Evolutionary conservation across 2,888 invertebrate species (phyloP).

Genomic region (Empis stercorea): DNA sequence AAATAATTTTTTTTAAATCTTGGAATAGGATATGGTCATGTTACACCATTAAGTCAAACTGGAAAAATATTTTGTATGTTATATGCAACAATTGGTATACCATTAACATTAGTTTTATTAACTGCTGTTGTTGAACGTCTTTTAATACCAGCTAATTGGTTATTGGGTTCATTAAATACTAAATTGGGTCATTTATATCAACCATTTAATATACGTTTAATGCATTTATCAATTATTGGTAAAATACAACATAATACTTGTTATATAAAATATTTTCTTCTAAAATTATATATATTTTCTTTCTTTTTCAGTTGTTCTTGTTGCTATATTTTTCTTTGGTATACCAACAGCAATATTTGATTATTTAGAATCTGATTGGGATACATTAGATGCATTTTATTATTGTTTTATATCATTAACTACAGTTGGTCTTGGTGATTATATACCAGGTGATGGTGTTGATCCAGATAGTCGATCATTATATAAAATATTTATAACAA

Average conservation of each 20-base stretch:
- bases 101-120: slow-evolving; percentile 69
- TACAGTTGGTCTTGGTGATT: slow-evolving; percentile 80
- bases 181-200: slow-evolving; percentile 58
- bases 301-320: slow-evolving; percentile 40
- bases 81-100: slow-evolving; percentile 75
- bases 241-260: slow-evolving; percentile 6
- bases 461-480: slow-evolving; percentile 62
- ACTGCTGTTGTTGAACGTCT: slow-evolving; percentile 72
- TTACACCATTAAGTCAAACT: slow-evolving; percentile 70
- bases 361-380: slow-evolving; percentile 66
- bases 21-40: slow-evolving; percentile 83
- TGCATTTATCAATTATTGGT: slow-evolving; percentile 61
- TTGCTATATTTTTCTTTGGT: slow-evolving; percentile 52
- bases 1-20: slow-evolving; percentile 9
- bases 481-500: slow-evolving; percentile 70
- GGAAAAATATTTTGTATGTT: slow-evolving; percentile 82
- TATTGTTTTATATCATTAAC: slow-evolving; percentile 86
- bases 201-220: slow-evolving; percentile 60
- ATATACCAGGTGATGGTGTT: slow-evolving; percentile 64
- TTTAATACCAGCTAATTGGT: slow-evolving; percentile 56
- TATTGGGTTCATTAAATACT: slow-evolving; percentile 49
- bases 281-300: no score
- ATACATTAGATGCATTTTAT: slow-evolving; percentile 75
- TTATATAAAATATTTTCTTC: neutral
- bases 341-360: slow-evolving; percentile 66